Conservation (phyloP, 2,888 invertebrate genomes). For the Apantesis nais region DNA sequence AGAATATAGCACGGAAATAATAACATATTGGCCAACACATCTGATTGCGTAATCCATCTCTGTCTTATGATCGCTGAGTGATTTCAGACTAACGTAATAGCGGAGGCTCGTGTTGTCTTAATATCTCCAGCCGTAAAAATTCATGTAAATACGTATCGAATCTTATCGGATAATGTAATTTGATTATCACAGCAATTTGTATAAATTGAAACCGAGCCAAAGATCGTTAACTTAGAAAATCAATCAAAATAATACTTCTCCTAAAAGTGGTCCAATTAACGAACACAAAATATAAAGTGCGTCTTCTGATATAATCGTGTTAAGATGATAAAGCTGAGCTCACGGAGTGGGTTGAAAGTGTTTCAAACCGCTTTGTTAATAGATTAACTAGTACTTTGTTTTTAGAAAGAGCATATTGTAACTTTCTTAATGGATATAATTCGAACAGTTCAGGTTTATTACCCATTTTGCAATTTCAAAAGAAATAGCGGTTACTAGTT, state of each 20-base stretch:
- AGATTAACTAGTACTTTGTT: slow-evolving; percentile 1
- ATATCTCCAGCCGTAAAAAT: neutral
- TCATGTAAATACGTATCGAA: too few species aligned
- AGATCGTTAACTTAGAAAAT: slow-evolving; percentile 11
- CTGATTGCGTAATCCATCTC: neutral
- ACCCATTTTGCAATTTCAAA: neutral
- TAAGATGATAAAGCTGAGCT: slow-evolving; percentile 1
- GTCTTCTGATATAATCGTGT: neutral
- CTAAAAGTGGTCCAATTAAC: slow-evolving; percentile 3
- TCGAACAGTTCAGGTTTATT: neutral
- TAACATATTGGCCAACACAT: neutral
- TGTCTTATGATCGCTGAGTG: neutral
- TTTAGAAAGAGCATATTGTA: neutral
- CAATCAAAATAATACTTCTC: slow-evolving; percentile 5
- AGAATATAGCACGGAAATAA: too few species aligned
- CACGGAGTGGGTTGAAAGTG: neutral
- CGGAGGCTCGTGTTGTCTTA: neutral
- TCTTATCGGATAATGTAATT: neutral
- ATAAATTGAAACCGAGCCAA: neutral
- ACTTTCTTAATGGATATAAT: neutral
- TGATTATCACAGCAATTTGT: neutral
- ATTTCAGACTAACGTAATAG: neutral
- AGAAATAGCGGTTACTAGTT: neutral
- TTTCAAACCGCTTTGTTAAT: neutral
- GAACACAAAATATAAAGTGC: neutral